Base-by-base conservation (phyloP, 2,113 vertebrate species). In the Benthochromis sp. region DNA sequence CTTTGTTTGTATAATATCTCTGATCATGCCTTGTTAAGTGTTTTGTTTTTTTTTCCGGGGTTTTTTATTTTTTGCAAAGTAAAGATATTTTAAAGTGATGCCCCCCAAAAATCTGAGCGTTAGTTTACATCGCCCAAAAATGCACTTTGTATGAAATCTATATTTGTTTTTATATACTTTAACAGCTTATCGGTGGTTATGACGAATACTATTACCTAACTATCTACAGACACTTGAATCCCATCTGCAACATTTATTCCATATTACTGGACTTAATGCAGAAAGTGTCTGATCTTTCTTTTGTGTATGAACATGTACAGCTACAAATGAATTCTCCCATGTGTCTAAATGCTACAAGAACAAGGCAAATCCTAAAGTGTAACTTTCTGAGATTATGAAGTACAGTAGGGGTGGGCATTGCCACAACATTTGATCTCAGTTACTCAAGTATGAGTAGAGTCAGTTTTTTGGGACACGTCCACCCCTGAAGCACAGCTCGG, bases 91-190 rank as follows among this genome's bases (percentile, higher is more conserved):
- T 11, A 11, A 78, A 50, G 16, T 34, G 27, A 50, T 0, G 8
- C 27, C 27, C 27, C 27, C 6, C 7, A 78, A 50, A 5, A 31
- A 5, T 52, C 16, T 78, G 45, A 78, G 27, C 45, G 5, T 4
- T n/a, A 78, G 73, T 50, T 78, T 78, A 78, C 16, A 11, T 81
- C 29, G 0, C 10, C 71, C 45, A 47, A 84, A 31, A 59, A 86
- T 59, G 88, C 88, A 89, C 88, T 89, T 90, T 90, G 92, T 63
- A 24, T 45, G 54, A 55, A 24, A 59, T 87, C 11, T 82, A 38
- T 90, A 57, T 83, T 89, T 86, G n/a, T 85, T 40, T 89, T 17
- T 54, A 36, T 84, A 55, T 88, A 40, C 53, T 79, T 83, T 47
- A 54, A 80, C 66, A 81, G 71, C 13, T 59, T 69, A 47, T 27